phyloP scores from a whole-genome alignment of 30 jellyfish, hydroid and myxozoan genomes.

The Euphysa ruthae region DNA sequence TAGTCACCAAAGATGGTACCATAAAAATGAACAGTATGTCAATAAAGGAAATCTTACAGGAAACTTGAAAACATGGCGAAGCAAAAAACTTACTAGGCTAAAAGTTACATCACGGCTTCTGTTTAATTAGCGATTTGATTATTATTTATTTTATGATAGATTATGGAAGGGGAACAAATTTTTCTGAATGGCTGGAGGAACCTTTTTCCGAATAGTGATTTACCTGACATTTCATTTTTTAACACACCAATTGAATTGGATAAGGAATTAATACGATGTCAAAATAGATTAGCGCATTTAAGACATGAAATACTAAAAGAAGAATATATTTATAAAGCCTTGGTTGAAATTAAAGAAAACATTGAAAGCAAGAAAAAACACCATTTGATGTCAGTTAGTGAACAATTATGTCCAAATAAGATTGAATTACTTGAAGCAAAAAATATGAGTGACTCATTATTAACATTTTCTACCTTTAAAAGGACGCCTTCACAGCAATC shows the following conservation, averaged over 20 bases:
- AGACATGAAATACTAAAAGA: slow-evolving; percentile 45
- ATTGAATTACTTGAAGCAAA: background rate
- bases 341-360: background rate
- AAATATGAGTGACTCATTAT: background rate
- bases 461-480: slow-evolving; percentile 19
- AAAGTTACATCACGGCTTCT: no score
- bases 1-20: no score
- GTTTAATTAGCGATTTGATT: no score
- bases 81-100: no score
- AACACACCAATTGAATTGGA: slow-evolving; percentile 32
- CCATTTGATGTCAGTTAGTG: background rate
- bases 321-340: slow-evolving; percentile 28
- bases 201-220: slow-evolving; percentile 55
- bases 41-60: no score
- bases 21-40: no score
- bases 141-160: no score
- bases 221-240: slow-evolving; percentile 54
- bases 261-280: slow-evolving; percentile 36
- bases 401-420: background rate
- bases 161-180: slow-evolving; percentile 54
- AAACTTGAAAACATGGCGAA: no score
- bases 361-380: background rate
- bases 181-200: slow-evolving; percentile 61
- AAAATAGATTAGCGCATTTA: slow-evolving; percentile 26
- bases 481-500: background rate